A percentile compares a stretch with the other conserved stretches of the same genome.
Evolutionary conservation across 2,888 invertebrate genomes (phyloP).

Genomic region (Seira ritae): DNA sequence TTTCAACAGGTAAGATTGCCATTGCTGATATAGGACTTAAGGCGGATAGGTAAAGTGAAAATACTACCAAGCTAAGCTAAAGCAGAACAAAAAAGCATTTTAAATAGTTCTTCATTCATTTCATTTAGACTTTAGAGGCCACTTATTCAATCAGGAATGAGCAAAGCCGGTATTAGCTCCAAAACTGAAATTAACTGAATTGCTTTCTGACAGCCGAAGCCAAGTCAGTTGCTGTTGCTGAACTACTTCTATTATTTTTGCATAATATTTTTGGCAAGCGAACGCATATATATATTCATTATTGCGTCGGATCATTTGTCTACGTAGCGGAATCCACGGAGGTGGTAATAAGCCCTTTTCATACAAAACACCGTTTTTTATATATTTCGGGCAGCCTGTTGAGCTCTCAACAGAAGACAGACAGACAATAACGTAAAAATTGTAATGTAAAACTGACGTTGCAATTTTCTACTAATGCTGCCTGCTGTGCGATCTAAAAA

Average conservation of each 20-base stretch:
- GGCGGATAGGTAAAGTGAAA: not conserved
- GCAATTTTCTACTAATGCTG: not conserved
- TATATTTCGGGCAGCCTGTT: constrained; percentile 11
- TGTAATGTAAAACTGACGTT: constrained; percentile 1
- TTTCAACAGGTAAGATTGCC: constrained; percentile 19
- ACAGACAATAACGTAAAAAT: no score
- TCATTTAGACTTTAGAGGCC: no score
- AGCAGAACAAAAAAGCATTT: no score
- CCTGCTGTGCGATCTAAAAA: constrained; percentile 1
- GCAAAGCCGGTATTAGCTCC: no score
- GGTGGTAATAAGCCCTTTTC: constrained; percentile 25
- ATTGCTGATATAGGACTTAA: not conserved
- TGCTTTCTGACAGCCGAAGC: no score
- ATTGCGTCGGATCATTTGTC: constrained; percentile 11
- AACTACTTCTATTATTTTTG: not conserved
- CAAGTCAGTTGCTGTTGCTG: no score
- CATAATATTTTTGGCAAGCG: constrained; percentile 4
- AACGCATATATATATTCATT: not conserved
- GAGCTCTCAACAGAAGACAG: not conserved
- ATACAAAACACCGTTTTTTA: not conserved
- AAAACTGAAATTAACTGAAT: no score
- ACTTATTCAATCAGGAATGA: no score
- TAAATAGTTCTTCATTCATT: no score
- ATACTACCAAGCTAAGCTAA: no score
- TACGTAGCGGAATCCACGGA: constrained; percentile 24